A percentile compares a stretch with the other conserved stretches of the same genome.
phyloP scores from a whole-genome alignment of 2,888 invertebrate genomes.

The Callyntrura guangdongensis region DNA sequence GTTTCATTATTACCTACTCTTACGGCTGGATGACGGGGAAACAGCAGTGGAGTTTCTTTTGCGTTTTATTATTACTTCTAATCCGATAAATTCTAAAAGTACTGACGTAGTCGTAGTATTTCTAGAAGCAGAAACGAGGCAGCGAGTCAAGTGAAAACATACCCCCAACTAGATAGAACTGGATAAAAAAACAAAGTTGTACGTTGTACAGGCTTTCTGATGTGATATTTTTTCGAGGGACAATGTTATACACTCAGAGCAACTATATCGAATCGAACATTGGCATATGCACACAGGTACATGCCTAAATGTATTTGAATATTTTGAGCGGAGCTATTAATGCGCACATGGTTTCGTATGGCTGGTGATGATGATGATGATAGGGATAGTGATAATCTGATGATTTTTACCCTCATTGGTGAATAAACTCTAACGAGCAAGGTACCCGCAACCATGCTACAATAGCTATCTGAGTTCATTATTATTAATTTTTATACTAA shows the following conservation, averaged over 20 bases:
- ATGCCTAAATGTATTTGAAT: background rate
- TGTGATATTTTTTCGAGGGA: slow-evolving; percentile 11
- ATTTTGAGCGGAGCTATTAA: slow-evolving; percentile 2
- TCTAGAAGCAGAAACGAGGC: background rate
- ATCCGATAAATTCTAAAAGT: too few species aligned
- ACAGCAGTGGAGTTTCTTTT: background rate
- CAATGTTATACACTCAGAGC: slow-evolving; percentile 23
- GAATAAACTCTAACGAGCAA: slow-evolving; percentile 23
- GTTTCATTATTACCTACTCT: slow-evolving; percentile 19
- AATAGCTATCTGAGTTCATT: slow-evolving; percentile 1
- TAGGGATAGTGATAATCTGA: background rate
- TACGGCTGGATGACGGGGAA: background rate
- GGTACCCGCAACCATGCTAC: background rate
- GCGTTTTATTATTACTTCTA: background rate
- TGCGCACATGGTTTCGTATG: slow-evolving; percentile 28
- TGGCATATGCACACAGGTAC: background rate
- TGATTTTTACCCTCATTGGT: slow-evolving; percentile 16
- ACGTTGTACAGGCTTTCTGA: background rate
- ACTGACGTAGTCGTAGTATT: background rate
- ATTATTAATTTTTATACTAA: slow-evolving; percentile 29
- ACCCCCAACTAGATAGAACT: slow-evolving; percentile 52
- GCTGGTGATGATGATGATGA: background rate
- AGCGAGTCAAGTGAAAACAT: slow-evolving; percentile 10
- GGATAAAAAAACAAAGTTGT: slow-evolving; percentile 17
- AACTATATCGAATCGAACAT: background rate